A percentile compares a stretch with the other conserved stretches of the same genome.
Conservation (phyloP, 2,888 invertebrate genomes). For the Ypsolopha sequella region DNA sequence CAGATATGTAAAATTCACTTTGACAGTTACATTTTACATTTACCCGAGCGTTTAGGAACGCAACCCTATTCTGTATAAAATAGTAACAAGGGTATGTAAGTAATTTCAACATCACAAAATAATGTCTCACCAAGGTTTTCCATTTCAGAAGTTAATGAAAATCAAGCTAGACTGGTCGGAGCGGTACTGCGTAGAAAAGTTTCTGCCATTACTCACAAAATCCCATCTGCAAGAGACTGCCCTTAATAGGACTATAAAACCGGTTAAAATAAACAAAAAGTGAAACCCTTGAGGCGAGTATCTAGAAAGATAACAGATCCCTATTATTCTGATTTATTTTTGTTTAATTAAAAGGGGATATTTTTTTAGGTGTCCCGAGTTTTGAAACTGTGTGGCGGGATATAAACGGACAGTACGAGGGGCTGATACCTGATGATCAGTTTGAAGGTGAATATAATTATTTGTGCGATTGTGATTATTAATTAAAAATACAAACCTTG, state of each 20-base stretch:
- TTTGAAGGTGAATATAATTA: slow-evolving; percentile 36
- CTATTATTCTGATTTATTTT: not conserved
- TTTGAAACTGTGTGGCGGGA: slow-evolving; percentile 82
- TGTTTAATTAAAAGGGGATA: not conserved
- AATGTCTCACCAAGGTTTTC: not conserved
- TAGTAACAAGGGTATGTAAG: too few species aligned
- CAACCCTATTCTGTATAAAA: too few species aligned
- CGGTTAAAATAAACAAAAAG: slow-evolving; percentile 48
- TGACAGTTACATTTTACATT: too few species aligned
- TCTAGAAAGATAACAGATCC: not conserved
- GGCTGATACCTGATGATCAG: slow-evolving; percentile 72
- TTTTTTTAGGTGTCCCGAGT: slow-evolving; percentile 71
- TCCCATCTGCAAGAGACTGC: slow-evolving; percentile 76
- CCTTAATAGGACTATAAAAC: slow-evolving; percentile 35
- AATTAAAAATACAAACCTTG: too few species aligned
- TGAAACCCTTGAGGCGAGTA: slow-evolving; percentile 60
- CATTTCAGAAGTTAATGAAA: slow-evolving; percentile 73
- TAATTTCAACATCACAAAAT: too few species aligned
- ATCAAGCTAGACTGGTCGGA: slow-evolving; percentile 80
- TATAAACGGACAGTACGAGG: slow-evolving; percentile 64
- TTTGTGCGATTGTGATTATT: too few species aligned
- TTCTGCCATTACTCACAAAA: slow-evolving; percentile 80
- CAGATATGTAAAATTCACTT: too few species aligned
- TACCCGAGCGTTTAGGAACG: too few species aligned
- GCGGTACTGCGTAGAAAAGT: slow-evolving; percentile 82